A percentile compares a stretch with the other conserved stretches of the same genome.
Conservation (phyloP, 2,113 vertebrate genomes). For the Rutilus rutilus region DNA sequence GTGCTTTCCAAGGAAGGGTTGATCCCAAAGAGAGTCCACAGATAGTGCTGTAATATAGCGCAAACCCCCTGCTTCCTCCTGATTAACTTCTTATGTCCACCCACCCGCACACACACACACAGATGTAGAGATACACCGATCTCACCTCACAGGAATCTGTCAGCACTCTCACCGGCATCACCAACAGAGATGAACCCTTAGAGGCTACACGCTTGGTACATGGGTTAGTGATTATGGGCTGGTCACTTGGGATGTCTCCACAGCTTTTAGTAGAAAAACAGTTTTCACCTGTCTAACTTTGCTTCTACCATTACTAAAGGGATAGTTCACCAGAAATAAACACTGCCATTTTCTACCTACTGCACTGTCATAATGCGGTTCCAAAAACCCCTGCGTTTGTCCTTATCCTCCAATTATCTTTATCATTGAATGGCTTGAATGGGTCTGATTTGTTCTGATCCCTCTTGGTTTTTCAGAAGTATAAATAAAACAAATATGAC, state of each 20-base stretch:
- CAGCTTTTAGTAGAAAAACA: conserved; percentile 21
- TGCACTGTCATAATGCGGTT: too few relatives aligned
- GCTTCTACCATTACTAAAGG: not conserved
- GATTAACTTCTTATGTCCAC: not conserved
- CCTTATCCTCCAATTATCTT: too few relatives aligned
- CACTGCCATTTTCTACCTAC: too few relatives aligned
- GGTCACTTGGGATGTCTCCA: conserved; percentile 19
- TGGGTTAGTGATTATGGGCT: not conserved
- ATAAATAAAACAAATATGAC: too few relatives aligned
- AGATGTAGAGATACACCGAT: not conserved
- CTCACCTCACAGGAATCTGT: conserved; percentile 34
- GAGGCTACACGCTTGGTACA: not conserved
- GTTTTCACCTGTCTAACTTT: not conserved
- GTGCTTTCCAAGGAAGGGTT: conserved; percentile 74
- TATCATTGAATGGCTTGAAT: too few relatives aligned
- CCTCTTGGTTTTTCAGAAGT: too few relatives aligned
- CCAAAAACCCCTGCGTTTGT: too few relatives aligned
- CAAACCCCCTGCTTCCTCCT: conserved; percentile 49
- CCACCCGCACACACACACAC: conserved; percentile 3
- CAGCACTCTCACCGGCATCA: conserved; percentile 16
- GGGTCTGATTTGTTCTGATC: too few relatives aligned
- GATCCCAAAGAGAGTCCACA: conserved; percentile 75
- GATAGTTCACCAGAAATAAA: not conserved
- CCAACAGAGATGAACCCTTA: not conserved
- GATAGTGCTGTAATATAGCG: conserved; percentile 58